These are phyloP conservation scores for Synergus umbraculus DNA, from an alignment of 2,888 invertebrate genomes.

Conservation along the genomic window DNA sequence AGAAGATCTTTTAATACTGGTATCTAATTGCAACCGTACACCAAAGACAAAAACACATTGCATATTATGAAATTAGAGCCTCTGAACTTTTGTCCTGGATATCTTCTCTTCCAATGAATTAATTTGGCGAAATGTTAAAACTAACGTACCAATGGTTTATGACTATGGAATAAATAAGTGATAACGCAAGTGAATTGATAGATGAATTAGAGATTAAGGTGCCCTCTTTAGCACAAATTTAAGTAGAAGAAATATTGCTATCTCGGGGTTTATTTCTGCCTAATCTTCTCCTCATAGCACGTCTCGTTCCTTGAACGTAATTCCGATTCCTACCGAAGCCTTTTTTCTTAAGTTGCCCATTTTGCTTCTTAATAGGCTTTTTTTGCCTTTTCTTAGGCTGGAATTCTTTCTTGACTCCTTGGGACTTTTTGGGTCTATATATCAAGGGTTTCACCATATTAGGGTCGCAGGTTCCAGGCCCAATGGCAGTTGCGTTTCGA, in stretches of 20 bases:
- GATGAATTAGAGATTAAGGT: constrained; percentile 37
- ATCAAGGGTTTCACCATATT: constrained; percentile 62
- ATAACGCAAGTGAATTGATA: constrained; percentile 43
- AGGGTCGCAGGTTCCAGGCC: constrained; percentile 70
- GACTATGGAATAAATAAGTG: constrained; percentile 63
- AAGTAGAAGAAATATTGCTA: not conserved
- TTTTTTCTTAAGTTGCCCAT: constrained; percentile 57
- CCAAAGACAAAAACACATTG: constrained; percentile 16
- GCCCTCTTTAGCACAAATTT: not conserved
- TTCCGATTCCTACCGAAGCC: constrained; percentile 57
- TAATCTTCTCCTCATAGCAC: constrained; percentile 58
- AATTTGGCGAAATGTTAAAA: constrained; percentile 5
- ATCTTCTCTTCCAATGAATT: not conserved
- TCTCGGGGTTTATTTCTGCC: constrained; percentile 59
- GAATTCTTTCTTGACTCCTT: constrained; percentile 48
- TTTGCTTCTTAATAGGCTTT: constrained; percentile 56
- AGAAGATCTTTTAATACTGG: constrained; percentile 74
- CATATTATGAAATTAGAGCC: not conserved
- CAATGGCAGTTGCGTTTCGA: constrained; percentile 71
- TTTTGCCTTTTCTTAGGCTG: constrained; percentile 45
- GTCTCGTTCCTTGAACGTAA: constrained; percentile 57
- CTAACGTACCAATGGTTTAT: constrained; percentile 45
- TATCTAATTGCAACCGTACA: constrained; percentile 57
- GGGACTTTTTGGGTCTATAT: constrained; percentile 56
- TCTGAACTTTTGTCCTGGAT: not conserved